Evolutionary conservation across 2,113 vertebrate species (phyloP).

Genomic region (Sorex fumeus): DNA sequence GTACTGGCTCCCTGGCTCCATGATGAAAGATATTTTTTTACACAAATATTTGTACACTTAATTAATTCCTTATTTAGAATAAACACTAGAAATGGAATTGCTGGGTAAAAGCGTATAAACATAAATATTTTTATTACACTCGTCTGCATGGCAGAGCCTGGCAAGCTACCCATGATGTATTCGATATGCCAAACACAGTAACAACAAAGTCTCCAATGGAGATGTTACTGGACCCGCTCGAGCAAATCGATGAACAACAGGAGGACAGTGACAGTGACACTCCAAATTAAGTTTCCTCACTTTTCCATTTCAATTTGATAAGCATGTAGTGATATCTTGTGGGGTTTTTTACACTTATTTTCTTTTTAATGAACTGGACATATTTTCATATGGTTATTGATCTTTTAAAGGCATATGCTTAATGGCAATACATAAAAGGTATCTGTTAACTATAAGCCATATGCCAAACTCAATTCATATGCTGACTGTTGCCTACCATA

Average conservation of each 20-base stretch:
- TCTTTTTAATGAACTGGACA: slow-evolving; percentile 34
- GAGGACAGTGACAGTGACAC: too few species aligned
- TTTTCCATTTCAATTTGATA: slow-evolving; percentile 26
- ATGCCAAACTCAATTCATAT: neutral
- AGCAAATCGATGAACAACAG: too few species aligned
- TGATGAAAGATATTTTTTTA: slow-evolving; percentile 8
- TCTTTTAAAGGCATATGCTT: neutral
- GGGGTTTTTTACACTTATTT: slow-evolving; percentile 12
- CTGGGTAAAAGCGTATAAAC: neutral
- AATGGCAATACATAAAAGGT: neutral
- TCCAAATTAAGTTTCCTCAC: too few species aligned
- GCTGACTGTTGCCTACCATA: neutral
- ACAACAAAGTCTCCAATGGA: too few species aligned
- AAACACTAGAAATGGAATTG: neutral
- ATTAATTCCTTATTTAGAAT: neutral
- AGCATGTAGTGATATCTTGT: neutral
- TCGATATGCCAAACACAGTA: too few species aligned
- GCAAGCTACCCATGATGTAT: too few species aligned
- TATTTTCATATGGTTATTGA: neutral
- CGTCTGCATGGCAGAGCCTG: too few species aligned
- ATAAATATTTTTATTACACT: neutral
- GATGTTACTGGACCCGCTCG: too few species aligned
- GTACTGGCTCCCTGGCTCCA: neutral
- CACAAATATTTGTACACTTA: neutral
- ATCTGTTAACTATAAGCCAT: neutral